Conservation (phyloP, 2,113 vertebrate genomes). For the Sorex fumeus region DNA sequence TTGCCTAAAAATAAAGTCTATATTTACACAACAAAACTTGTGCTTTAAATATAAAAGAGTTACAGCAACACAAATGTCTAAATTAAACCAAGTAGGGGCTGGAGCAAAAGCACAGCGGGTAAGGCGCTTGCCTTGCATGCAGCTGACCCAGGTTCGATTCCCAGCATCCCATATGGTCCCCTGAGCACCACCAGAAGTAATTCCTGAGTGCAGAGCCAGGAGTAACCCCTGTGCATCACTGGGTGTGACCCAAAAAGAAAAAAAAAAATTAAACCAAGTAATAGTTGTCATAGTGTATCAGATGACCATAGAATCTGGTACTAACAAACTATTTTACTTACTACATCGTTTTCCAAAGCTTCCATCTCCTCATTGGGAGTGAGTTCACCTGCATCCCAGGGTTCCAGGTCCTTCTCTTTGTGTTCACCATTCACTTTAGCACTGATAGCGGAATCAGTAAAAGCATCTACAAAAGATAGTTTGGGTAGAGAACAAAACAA, state of each 20-base stretch:
- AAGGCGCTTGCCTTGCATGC: no score
- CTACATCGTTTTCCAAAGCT: slow-evolving; percentile 97
- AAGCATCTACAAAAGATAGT: slow-evolving; percentile 93
- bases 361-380: slow-evolving; percentile 93
- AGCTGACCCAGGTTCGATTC: no score
- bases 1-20: neutral
- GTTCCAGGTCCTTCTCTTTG: slow-evolving; percentile 98
- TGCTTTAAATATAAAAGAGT: neutral
- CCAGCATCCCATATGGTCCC: no score
- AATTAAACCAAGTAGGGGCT: neutral
- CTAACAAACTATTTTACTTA: slow-evolving; percentile 84
- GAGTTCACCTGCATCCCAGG: slow-evolving; percentile 97
- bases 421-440: slow-evolving; percentile 97
- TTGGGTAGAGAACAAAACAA: slow-evolving; percentile 67
- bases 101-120: no score
- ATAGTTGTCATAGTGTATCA: neutral
- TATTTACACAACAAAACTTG: slow-evolving; percentile 20
- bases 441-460: slow-evolving; percentile 96
- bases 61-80: neutral
- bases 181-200: no score
- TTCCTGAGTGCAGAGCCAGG: no score
- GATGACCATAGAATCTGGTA: neutral
- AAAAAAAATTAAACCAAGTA: neutral
- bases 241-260: no score
- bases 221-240: no score